phyloP scores from a whole-genome alignment of 2,113 vertebrate genomes.

The Panthera tigris region DNA sequence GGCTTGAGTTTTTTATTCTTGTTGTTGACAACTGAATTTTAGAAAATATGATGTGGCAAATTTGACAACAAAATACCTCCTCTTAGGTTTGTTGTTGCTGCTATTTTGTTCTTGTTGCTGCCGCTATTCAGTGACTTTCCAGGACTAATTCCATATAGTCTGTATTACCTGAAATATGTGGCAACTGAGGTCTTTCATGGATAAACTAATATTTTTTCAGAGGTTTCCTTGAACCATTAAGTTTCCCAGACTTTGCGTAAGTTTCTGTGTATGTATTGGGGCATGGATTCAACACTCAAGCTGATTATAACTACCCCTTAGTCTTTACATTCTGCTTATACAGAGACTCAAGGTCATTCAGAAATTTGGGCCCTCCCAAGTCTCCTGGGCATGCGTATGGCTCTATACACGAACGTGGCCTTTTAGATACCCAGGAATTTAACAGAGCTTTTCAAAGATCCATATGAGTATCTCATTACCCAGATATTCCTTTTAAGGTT shows the following conservation, averaged over 20 bases:
- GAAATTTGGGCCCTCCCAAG: background rate
- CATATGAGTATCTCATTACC: background rate
- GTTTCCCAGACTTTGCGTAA: background rate
- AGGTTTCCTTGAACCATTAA: background rate
- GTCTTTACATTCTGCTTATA: background rate
- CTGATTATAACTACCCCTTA: background rate
- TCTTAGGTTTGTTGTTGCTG: background rate
- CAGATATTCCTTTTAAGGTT: background rate
- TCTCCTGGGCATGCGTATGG: background rate
- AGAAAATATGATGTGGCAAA: background rate
- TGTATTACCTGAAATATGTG: background rate
- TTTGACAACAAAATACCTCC: background rate
- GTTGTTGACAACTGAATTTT: background rate
- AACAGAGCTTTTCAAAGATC: background rate
- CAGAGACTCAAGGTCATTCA: background rate
- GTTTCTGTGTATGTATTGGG: background rate
- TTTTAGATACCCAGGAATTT: background rate
- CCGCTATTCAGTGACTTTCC: background rate
- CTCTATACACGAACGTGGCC: background rate
- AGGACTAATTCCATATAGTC: background rate
- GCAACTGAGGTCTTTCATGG: background rate
- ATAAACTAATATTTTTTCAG: background rate
- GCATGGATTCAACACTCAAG: background rate
- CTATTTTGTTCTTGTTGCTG: background rate
- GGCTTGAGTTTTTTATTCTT: background rate